phyloP scores from a whole-genome alignment of 2,113 vertebrate genomes.

The Ochotona princeps region DNA sequence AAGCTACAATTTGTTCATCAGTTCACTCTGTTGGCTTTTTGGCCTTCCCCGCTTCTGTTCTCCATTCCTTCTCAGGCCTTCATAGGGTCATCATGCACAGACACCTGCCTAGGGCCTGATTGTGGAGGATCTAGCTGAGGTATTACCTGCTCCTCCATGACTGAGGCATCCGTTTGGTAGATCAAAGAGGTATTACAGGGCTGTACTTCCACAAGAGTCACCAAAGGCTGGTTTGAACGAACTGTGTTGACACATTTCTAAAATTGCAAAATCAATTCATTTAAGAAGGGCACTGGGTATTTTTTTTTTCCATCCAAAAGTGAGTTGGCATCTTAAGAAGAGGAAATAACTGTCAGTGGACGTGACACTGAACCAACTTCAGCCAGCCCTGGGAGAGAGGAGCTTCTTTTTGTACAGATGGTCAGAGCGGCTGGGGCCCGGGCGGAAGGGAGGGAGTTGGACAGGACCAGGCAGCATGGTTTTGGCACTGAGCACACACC shows the following conservation, averaged over 20 bases:
- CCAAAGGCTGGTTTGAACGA: not conserved
- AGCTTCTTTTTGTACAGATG: constrained; percentile 65
- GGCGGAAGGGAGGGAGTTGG: not conserved
- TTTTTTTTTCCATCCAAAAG: constrained; percentile 5
- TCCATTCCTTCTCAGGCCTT: not conserved
- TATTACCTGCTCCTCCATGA: not conserved
- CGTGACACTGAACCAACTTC: not conserved
- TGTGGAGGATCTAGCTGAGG: not conserved
- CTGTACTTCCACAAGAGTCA: not conserved
- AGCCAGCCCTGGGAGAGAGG: not conserved
- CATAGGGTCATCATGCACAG: not conserved
- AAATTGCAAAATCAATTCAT: constrained; percentile 3
- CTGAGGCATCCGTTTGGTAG: not conserved
- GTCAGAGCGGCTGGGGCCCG: constrained; percentile 42
- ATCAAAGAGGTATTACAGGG: not conserved
- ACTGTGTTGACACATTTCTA: not conserved
- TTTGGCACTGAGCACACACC: constrained; percentile 42
- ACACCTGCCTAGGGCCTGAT: not conserved
- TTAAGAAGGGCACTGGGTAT: not conserved
- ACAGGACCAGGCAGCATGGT: not conserved
- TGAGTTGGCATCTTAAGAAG: not conserved
- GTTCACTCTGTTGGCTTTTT: accelerated
- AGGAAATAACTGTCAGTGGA: not conserved
- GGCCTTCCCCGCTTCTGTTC: not conserved
- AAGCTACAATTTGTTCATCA: not conserved